Evolutionary conservation across 1,140 invertebrate genomes (phyloP).

Genomic region (Heliconius hewitsoni): DNA sequence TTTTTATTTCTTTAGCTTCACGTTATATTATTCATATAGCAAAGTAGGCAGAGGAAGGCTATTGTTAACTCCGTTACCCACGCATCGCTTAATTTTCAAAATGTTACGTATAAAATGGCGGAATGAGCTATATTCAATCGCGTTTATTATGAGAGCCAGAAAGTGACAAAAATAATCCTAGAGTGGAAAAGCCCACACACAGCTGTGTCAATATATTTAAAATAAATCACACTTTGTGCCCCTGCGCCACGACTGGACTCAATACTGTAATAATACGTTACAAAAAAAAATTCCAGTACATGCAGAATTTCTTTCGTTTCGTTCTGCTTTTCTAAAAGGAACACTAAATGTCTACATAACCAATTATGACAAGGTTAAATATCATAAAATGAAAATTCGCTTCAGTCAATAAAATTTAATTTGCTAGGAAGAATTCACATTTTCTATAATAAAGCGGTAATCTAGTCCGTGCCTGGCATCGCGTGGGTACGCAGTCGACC

Average conservation of each 20-base stretch:
- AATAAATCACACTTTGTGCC: too few species aligned
- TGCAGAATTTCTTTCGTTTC: not conserved
- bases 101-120: too few species aligned
- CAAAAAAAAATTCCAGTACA: not conserved
- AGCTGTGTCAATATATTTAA: too few species aligned
- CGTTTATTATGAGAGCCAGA: too few species aligned
- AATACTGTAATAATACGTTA: too few species aligned
- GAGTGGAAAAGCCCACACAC: too few species aligned
- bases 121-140: too few species aligned
- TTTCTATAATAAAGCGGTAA: conserved; percentile 33
- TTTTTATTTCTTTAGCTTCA: not conserved
- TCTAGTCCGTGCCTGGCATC: conserved; percentile 29
- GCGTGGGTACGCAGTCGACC: conserved; percentile 23
- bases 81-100: too few species aligned
- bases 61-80: too few species aligned
- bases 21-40: not conserved
- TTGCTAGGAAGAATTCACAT: conserved; percentile 24
- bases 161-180: too few species aligned
- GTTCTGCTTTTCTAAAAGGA: not conserved
- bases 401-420: conserved; percentile 26
- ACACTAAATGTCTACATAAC: not conserved
- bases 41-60: not conserved
- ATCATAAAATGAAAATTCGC: not conserved
- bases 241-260: too few species aligned
- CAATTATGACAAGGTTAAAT: not conserved